Conservation (phyloP, 1,140 invertebrate genomes). For the Drosophila hydei region DNA sequence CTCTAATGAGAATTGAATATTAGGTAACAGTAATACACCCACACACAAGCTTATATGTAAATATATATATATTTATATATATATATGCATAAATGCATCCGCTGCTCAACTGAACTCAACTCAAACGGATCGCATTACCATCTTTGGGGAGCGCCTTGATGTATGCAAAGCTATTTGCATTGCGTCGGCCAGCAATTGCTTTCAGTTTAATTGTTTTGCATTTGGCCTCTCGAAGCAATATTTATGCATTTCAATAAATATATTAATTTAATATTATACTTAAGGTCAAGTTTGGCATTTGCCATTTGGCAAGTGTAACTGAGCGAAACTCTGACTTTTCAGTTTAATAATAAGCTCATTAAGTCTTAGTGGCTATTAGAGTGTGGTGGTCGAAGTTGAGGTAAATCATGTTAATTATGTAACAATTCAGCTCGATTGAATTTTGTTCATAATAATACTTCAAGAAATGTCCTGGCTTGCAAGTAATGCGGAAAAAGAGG, state of each 20-base stretch:
- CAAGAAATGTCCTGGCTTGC: no score
- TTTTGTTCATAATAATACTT: no score
- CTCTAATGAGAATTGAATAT: constrained; percentile 59
- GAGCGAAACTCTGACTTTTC: no score
- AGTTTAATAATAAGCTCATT: no score
- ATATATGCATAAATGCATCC: constrained; percentile 31
- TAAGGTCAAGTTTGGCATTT: not conserved
- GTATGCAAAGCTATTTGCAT: constrained; percentile 10
- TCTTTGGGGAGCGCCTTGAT: constrained; percentile 20
- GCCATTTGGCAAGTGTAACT: not conserved
- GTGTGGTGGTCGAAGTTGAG: no score
- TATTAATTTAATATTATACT: not conserved
- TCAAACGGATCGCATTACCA: constrained; percentile 19
- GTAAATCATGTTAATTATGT: no score
- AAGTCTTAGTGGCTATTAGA: no score
- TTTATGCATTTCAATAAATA: not conserved
- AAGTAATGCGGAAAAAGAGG: no score
- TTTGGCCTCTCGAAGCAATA: not conserved
- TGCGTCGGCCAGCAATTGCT: constrained; percentile 10
- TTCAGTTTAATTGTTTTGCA: constrained; percentile 18
- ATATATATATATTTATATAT: not conserved
- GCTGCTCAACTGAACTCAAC: constrained; percentile 10
- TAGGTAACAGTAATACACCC: constrained; percentile 29
- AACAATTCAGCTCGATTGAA: no score
- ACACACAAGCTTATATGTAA: constrained; percentile 13